phyloP scores from a whole-genome alignment of 2,888 invertebrate species.

The Bursaphelenchus okinawaensis region DNA sequence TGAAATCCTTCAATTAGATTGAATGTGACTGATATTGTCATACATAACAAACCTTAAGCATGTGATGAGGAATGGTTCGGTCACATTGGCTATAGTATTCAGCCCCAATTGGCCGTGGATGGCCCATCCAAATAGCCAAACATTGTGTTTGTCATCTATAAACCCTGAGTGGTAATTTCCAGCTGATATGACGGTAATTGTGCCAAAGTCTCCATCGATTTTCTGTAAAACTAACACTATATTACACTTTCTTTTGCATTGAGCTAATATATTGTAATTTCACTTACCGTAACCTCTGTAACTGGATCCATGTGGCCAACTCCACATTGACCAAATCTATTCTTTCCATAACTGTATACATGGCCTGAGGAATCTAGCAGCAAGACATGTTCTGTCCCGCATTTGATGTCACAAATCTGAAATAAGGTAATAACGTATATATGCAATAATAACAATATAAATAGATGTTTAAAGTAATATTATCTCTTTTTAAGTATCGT shows the following conservation, averaged over 20 bases:
- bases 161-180: conserved; percentile 52
- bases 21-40: too few relatives aligned
- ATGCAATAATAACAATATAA: conserved; percentile 15
- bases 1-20: too few relatives aligned
- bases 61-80: conserved; percentile 1
- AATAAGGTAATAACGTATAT: conserved; percentile 23
- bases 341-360: conserved; percentile 43
- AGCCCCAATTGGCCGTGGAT: conserved; percentile 48
- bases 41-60: conserved; percentile 6
- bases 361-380: conserved; percentile 37
- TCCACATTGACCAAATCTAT: conserved; percentile 52
- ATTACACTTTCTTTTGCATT: not conserved
- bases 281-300: conserved; percentile 21
- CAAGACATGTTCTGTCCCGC: conserved; percentile 49
- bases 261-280: not conserved
- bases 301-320: conserved; percentile 28
- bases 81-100: conserved; percentile 13
- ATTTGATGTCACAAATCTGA: conserved; percentile 34
- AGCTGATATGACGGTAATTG: conserved; percentile 33
- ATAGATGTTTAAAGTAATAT: not conserved
- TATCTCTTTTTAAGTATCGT: not conserved
- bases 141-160: conserved; percentile 33
- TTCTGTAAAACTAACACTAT: conserved; percentile 29
- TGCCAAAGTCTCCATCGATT: conserved; percentile 37
- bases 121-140: conserved; percentile 52